These are phyloP conservation scores for Nephrotoma guestfalica DNA, from an alignment of 2,888 invertebrate species.

Conservation along the genomic window DNA sequence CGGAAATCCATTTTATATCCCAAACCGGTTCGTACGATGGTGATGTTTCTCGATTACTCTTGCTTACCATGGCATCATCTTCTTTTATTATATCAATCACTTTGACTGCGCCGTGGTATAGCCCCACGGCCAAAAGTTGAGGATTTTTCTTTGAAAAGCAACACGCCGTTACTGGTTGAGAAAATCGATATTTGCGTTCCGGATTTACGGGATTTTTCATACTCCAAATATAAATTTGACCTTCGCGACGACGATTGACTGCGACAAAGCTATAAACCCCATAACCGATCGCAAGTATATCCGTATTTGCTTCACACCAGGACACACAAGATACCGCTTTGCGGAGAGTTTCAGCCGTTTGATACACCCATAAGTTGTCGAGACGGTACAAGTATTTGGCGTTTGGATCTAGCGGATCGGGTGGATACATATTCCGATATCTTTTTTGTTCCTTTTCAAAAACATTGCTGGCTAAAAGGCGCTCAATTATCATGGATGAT, in stretches of 20 bases:
- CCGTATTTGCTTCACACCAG: constrained; percentile 52
- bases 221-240: constrained; percentile 62
- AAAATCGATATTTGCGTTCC: constrained; percentile 49
- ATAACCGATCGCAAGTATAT: constrained; percentile 61
- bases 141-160: constrained; percentile 54
- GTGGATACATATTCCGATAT: constrained; percentile 47
- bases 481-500: constrained; percentile 48
- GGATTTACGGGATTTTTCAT: constrained; percentile 67
- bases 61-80: constrained; percentile 35
- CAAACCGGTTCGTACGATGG: constrained; percentile 52
- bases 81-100: constrained; percentile 55
- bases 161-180: constrained; percentile 48
- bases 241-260: constrained; percentile 34
- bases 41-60: constrained; percentile 41
- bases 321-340: constrained; percentile 46
- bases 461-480: constrained; percentile 55
- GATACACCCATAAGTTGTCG: constrained; percentile 51
- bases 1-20: constrained; percentile 45
- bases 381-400: constrained; percentile 51
- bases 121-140: constrained; percentile 59
- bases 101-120: constrained; percentile 53
- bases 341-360: constrained; percentile 34
- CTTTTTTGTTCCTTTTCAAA: constrained; percentile 51
- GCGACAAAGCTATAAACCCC: constrained; percentile 45
- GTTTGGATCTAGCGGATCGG: constrained; percentile 46